Conservation (phyloP, 2,888 invertebrate species). For the Drepanosiphum platanoidis region DNA sequence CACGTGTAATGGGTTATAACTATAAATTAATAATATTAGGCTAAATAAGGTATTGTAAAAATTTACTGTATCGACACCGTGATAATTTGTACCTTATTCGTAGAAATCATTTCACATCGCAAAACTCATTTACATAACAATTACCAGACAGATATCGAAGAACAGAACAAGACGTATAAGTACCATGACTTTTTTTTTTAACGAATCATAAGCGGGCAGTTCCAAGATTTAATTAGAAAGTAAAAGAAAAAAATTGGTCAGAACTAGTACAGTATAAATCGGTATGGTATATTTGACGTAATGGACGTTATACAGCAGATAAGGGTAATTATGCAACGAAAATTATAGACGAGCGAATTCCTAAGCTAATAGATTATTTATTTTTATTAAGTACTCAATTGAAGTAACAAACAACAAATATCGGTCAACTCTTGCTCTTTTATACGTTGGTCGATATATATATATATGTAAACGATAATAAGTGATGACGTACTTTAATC, state of each 20-base stretch:
- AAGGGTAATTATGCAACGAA: neutral
- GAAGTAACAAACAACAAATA: neutral
- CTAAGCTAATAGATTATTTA: neutral
- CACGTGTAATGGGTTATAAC: neutral
- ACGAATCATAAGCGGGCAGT: no score
- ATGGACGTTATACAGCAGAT: neutral
- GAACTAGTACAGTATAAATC: no score
- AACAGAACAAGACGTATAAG: no score
- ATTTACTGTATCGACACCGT: neutral
- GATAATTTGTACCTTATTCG: neutral
- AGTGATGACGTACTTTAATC: neutral
- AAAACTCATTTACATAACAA: neutral
- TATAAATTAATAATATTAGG: slow-evolving; percentile 17
- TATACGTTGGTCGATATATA: neutral
- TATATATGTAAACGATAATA: neutral
- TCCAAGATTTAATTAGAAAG: neutral
- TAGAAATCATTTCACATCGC: neutral
- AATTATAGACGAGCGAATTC: neutral
- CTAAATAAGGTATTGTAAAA: slow-evolving; percentile 51
- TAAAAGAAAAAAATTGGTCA: no score
- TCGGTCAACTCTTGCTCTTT: neutral
- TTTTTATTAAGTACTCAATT: no score
- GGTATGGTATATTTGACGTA: no score
- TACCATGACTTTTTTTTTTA: no score
- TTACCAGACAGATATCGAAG: no score